Evolutionary conservation across 2,113 vertebrate genomes (phyloP).

Genomic region (Chloropsis hardwickii): DNA sequence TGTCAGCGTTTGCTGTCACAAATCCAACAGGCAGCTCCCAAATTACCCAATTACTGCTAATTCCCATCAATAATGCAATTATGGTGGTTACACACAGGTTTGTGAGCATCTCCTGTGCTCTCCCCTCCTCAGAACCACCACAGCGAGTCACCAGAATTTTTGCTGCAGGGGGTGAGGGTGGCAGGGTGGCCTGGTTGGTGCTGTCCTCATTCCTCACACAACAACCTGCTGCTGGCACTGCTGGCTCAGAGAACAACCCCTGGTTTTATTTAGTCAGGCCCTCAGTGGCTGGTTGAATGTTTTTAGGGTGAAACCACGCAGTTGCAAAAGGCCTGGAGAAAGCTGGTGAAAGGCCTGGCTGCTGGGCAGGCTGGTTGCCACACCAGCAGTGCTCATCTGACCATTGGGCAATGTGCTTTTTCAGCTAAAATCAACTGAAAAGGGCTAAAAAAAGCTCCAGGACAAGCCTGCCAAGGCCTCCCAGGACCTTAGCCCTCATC

Average conservation of each 20-base stretch:
- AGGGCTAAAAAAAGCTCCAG: neutral
- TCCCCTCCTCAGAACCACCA: neutral
- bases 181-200: neutral
- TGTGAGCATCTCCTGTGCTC: neutral
- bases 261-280: accelerated
- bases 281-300: neutral
- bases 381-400: neutral
- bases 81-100: accelerated
- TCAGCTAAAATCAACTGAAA: neutral
- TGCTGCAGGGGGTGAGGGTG: neutral
- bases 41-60: neutral
- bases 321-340: neutral
- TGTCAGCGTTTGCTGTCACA: accelerated
- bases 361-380: neutral
- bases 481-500: neutral
- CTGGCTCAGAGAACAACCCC: neutral
- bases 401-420: neutral
- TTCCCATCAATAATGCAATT: neutral
- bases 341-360: neutral
- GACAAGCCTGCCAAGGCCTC: neutral
- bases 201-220: too few relatives aligned
- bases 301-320: neutral
- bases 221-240: neutral
- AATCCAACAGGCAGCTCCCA: neutral
- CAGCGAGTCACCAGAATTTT: neutral